These are phyloP conservation scores for Ginglymostoma cirratum DNA, from an alignment of 2,113 vertebrate genomes.

Conservation along the genomic window DNA sequence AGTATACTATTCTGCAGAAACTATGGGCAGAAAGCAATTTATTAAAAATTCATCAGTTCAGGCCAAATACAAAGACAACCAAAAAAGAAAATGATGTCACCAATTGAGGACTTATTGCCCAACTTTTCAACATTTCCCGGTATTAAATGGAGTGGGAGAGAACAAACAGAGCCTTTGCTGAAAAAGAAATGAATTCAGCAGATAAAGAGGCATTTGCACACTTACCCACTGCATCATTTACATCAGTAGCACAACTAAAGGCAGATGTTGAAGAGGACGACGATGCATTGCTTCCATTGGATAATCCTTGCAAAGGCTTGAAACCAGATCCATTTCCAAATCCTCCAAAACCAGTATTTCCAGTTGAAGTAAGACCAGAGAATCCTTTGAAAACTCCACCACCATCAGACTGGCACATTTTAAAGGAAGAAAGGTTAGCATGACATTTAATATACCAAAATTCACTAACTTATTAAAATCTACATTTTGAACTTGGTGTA, in stretches of 20 bases:
- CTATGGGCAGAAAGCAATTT: background rate
- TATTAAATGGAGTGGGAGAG: background rate
- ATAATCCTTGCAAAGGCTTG: conserved; percentile 63
- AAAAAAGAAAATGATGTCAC: background rate
- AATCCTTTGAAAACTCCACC: conserved; percentile 84
- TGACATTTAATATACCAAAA: background rate
- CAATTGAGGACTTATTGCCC: background rate
- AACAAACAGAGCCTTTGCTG: background rate
- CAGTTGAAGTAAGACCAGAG: conserved; percentile 66
- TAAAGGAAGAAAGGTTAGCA: background rate
- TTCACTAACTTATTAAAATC: background rate
- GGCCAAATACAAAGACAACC: background rate
- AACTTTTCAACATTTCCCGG: background rate
- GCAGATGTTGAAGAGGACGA: conserved; percentile 51
- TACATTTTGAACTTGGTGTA: background rate
- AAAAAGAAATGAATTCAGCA: background rate
- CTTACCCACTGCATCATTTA: conserved; percentile 64
- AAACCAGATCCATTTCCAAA: conserved; percentile 67
- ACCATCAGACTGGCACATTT: conserved; percentile 60
- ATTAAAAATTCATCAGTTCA: background rate
- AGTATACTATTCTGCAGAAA: background rate
- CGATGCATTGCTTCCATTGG: conserved; percentile 66
- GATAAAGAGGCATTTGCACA: conserved; percentile 32
- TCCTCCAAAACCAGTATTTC: conserved; percentile 54
- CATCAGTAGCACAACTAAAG: conserved; percentile 47